Evolutionary conservation across 1,140 invertebrate genomes (phyloP).

Genomic region (Myzus persicae): DNA sequence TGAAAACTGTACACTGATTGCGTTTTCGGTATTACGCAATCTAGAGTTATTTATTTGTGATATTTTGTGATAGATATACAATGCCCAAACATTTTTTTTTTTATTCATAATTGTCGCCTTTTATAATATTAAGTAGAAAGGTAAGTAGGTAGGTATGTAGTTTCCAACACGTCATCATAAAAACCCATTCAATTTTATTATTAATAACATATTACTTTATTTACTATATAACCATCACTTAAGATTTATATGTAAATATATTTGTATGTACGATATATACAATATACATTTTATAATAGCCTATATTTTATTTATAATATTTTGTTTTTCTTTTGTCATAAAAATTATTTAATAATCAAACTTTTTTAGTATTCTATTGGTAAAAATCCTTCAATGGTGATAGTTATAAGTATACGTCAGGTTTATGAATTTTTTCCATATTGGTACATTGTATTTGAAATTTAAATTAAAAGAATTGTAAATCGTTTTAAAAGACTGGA

Average conservation of each 20-base stretch:
- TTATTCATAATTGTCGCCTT: neutral
- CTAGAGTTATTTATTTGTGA: slow-evolving; percentile 40
- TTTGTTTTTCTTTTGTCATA: neutral
- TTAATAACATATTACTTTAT: neutral
- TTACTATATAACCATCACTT: neutral
- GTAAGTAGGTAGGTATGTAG: neutral
- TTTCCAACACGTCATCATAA: neutral
- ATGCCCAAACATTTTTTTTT: too few species aligned
- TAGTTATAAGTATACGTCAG: neutral
- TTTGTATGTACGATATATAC: neutral
- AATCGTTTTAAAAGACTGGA: slow-evolving; percentile 38
- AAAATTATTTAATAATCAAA: slow-evolving; percentile 6
- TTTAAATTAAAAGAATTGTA: neutral
- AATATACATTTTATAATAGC: neutral
- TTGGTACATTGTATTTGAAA: neutral
- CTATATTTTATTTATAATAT: neutral
- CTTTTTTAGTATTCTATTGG: neutral
- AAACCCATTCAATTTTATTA: neutral
- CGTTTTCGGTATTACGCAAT: neutral
- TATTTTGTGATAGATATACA: slow-evolving; percentile 37
- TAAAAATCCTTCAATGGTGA: neutral
- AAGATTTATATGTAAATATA: neutral
- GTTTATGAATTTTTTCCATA: neutral
- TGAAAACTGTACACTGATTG: neutral
- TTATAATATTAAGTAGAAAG: neutral